A percentile compares a stretch with the other conserved stretches of the same genome.
phyloP scores from a whole-genome alignment of 2,113 vertebrate species.

The Etia nguti region DNA sequence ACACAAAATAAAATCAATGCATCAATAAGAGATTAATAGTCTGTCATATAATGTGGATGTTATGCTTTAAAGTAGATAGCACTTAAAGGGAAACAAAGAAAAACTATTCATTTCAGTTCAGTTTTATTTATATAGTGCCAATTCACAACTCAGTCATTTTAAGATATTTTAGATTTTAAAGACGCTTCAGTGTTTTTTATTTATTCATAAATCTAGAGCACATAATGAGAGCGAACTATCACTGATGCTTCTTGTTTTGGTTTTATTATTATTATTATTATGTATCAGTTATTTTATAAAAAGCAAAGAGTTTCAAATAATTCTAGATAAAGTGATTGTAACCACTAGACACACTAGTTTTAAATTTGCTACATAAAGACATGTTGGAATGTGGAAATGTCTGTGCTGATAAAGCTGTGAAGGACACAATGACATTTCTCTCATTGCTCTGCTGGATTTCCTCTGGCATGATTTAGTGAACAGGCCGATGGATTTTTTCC shows the following conservation, averaged over 20 bases:
- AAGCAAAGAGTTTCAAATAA: neutral
- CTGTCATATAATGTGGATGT: neutral
- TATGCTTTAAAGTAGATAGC: neutral
- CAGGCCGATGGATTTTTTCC: neutral
- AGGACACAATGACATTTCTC: neutral
- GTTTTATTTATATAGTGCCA: neutral
- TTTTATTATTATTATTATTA: neutral
- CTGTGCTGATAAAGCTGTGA: neutral
- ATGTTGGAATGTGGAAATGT: neutral
- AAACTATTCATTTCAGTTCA: neutral
- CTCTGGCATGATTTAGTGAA: neutral
- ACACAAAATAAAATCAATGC: neutral
- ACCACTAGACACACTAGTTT: neutral
- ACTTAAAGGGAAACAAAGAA: neutral
- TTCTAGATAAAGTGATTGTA: fast-evolving
- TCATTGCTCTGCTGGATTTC: neutral
- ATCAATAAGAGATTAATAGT: neutral
- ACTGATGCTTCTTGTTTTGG: neutral
- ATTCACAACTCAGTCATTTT: neutral
- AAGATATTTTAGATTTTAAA: neutral
- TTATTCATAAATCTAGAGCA: neutral
- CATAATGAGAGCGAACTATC: neutral
- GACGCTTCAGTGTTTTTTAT: neutral
- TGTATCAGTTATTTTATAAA: neutral
- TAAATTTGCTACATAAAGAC: neutral